Evolutionary conservation across 2,113 vertebrate species (phyloP), one percentile per base, ranked within the genome.

Genomic region (Struthio camelus): DNA sequence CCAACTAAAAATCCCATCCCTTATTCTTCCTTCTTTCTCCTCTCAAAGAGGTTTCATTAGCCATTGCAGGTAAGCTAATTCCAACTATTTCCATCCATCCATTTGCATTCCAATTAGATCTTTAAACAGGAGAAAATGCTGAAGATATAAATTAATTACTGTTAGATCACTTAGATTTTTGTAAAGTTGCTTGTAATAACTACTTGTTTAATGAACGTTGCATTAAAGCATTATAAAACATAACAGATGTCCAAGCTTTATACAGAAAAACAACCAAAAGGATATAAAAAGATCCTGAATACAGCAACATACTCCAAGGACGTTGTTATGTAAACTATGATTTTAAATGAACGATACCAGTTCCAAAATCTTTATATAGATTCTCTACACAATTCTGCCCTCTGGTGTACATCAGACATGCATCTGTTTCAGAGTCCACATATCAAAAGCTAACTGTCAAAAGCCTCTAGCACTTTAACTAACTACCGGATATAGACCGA

Each of bases 381-480:
- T 90, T 71, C 73, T 54, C 58, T 82, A 88, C 51, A 51, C 91
- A 87, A 89, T 71, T 51, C 97, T 97, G 96, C 91, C 94, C 95
- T 94, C 94, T 96, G 70, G 91, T 87, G 94, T 92, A 56, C 85
- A 82, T 42, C 42, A 85, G 50, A 54, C 58, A 71, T 0, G 0
- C 61, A 73, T 82, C 53, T 66, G 30, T 69, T 94, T 51, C 64
- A 6, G 22, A 72, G 46, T 28, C 36, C 77, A 72, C 3, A 1
- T 20, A 38, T 20, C n/a, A 85, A 53, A 87, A 80, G 54, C 30
- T 38, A 84, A 90, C 54, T 32, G 38, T 19, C 59, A 88, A 79
- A 91, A 81, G 23, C 64, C 46, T 77, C 46, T 87, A 92, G 58
- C 36, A 36, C 15, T 66, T 48, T 32, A 94, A 85, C 20, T 36